Conservation (phyloP, 2,888 invertebrate species). For the Drosophila paucipuncta region DNA sequence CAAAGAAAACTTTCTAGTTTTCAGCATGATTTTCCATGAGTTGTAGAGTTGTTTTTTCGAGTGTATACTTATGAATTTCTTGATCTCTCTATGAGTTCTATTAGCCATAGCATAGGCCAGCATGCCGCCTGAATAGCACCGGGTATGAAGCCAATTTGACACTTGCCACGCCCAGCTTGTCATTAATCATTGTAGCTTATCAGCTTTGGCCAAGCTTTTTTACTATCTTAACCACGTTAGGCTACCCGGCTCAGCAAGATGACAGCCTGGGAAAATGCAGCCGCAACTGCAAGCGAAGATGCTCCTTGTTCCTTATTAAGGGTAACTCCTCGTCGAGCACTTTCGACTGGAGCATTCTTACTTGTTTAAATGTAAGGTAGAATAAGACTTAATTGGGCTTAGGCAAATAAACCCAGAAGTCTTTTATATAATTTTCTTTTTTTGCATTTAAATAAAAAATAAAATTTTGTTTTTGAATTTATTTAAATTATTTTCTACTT, state of each 20-base stretch:
- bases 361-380: not conserved
- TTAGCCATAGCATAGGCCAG: not conserved
- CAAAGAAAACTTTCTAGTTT: not conserved
- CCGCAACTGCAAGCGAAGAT: not conserved
- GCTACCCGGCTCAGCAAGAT: not conserved
- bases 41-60: not conserved
- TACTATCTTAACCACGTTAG: not conserved
- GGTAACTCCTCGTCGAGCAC: not conserved
- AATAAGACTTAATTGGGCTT: not conserved
- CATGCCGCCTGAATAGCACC: slow-evolving; percentile 43
- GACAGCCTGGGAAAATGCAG: slow-evolving; percentile 12
- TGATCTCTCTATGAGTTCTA: slow-evolving; percentile 2
- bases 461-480: too few species aligned
- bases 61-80: not conserved
- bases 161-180: slow-evolving; percentile 71
- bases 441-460: not conserved
- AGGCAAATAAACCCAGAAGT: not conserved
- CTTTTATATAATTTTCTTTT: too few species aligned
- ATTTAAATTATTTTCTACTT: not conserved
- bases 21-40: too few species aligned
- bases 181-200: slow-evolving; percentile 66
- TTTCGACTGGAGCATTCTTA: not conserved
- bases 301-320: not conserved
- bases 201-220: slow-evolving; percentile 1
- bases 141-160: slow-evolving; percentile 59